Evolutionary conservation across 2,797 vertebrate genomes (phyloP).

Genomic region (Siniperca undulata): DNA sequence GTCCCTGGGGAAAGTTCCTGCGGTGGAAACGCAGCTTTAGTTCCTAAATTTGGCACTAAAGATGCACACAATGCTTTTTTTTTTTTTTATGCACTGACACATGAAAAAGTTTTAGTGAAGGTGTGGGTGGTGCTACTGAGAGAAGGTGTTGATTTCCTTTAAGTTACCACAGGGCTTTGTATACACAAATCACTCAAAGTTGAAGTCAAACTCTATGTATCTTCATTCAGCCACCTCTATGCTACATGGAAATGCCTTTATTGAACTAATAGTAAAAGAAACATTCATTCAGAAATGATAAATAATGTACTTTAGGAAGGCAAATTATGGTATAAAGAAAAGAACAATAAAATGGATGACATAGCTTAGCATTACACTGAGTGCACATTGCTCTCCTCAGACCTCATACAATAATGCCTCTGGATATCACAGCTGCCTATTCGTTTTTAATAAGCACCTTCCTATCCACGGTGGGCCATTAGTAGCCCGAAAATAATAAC

Average conservation of each 20-base stretch:
- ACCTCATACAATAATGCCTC: conserved; percentile 51
- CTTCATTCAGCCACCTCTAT: background rate
- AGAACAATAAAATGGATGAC: conserved; percentile 21
- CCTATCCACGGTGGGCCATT: conserved; percentile 59
- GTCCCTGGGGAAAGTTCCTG: too few species aligned
- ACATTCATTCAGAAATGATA: background rate
- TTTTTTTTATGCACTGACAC: background rate
- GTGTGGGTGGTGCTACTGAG: conserved; percentile 19
- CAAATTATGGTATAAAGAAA: conserved; percentile 22
- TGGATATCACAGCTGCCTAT: conserved; percentile 56
- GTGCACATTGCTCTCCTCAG: conserved; percentile 46
- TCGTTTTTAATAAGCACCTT: conserved; percentile 70
- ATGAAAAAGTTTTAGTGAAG: conserved; percentile 12
- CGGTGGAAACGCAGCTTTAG: too few species aligned
- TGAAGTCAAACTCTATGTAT: background rate
- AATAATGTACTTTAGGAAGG: conserved; percentile 12
- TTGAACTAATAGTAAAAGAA: conserved; percentile 1
- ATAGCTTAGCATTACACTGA: conserved; percentile 18
- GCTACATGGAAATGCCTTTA: conserved; percentile 6
- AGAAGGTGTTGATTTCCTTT: background rate
- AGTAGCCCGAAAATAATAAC: conserved; percentile 61
- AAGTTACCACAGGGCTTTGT: background rate
- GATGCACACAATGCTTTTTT: background rate
- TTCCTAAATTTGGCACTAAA: background rate
- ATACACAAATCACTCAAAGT: background rate